Conservation (phyloP, 2,113 vertebrate genomes). For the Solenodon paradoxus region DNA sequence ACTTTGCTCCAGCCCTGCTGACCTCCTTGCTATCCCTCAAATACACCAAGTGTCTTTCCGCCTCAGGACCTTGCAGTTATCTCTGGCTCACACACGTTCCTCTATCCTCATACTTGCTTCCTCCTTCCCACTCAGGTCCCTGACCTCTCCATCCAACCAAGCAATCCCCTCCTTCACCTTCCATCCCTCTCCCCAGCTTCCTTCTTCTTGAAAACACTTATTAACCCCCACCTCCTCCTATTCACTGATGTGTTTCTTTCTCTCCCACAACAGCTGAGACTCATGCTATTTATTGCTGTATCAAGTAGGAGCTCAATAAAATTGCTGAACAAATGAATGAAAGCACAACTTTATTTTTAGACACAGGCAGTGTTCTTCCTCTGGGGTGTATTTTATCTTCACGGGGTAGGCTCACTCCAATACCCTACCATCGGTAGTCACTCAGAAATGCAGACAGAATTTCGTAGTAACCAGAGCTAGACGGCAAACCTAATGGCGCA, state of each 20-base stretch:
- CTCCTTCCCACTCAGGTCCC: neutral
- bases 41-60: neutral
- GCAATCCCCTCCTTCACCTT: neutral
- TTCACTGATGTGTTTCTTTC: neutral
- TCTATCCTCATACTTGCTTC: neutral
- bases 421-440: neutral
- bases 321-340: neutral
- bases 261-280: neutral
- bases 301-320: neutral
- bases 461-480: neutral
- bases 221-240: neutral
- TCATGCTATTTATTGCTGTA: fast-evolving
- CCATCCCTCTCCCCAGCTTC: neutral
- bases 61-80: neutral
- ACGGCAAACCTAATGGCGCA: constrained; percentile 15
- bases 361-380: neutral
- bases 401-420: neutral
- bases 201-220: neutral
- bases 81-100: neutral
- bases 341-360: neutral
- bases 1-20: neutral
- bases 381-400: neutral
- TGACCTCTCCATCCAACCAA: neutral
- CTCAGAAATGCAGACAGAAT: neutral
- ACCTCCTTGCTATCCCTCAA: neutral